Evolutionary conservation across 2,113 vertebrate species (phyloP).

Genomic region (Spheniscus mendiculus): DNA sequence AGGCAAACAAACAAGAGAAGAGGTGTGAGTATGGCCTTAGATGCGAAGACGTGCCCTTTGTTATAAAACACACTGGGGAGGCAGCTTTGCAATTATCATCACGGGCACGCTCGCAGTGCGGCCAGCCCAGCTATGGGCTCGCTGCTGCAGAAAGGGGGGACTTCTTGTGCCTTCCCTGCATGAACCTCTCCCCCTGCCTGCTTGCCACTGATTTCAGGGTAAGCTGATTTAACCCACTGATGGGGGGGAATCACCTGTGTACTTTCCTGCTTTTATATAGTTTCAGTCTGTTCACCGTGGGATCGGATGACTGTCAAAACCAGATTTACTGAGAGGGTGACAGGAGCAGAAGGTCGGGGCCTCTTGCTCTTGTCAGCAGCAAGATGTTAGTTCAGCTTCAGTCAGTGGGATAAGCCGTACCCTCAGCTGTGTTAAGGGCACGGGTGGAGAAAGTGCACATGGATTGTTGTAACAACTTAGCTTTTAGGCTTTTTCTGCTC

Average conservation of each 20-base stretch:
- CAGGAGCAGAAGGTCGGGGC: neutral
- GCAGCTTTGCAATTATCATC: neutral
- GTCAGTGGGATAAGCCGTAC: neutral
- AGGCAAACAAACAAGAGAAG: neutral
- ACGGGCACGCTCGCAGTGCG: accelerated
- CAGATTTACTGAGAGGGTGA: neutral
- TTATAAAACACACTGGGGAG: neutral
- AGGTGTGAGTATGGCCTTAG: neutral
- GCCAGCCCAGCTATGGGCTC: neutral
- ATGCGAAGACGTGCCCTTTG: neutral
- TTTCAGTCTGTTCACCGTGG: accelerated
- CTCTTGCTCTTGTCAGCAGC: neutral
- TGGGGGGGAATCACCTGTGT: neutral
- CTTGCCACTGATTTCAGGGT: neutral
- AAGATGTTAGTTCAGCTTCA: neutral
- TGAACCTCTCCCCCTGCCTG: accelerated
- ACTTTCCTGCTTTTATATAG: neutral
- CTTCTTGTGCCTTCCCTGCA: neutral
- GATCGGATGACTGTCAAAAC: neutral
- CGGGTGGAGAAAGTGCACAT: neutral
- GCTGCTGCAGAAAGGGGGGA: neutral
- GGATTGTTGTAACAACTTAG: neutral
- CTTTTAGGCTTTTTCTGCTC: neutral
- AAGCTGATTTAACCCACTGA: neutral
- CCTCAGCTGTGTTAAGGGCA: neutral